Evolutionary conservation across 2,888 invertebrate genomes (phyloP), one percentile per base, ranked within the genome.

Genomic region (Habroteleia sp.): DNA sequence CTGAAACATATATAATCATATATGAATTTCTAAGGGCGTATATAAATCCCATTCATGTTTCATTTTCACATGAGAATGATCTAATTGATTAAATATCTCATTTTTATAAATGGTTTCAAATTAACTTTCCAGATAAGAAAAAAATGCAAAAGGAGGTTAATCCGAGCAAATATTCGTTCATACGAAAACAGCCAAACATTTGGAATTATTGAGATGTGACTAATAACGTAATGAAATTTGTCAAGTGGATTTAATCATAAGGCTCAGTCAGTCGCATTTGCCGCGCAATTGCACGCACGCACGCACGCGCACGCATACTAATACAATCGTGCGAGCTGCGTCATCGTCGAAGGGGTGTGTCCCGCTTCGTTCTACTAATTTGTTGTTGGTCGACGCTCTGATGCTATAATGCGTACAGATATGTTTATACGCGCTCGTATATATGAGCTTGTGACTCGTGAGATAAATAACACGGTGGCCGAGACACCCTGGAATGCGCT

Each of bases 401-500:
- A 56, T 74, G 72, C 60, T 62, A 52, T 35, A 56, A 76, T 14
- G 58, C 33, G 11, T 41, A 41, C 27, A 7, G 46, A 60, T 46
- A 46, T 46, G 60, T 60, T 60, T 46, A 37, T 46, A 46, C 14
- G 17, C 8, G 27, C 5, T 5, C 16, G 7, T 33, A 42, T 44
- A 48, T 11, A 31, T 11, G 2, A 5, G 14, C 7, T n/a, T 52
- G 20, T n/a, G 33, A 52, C 42, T 37, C 52, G 37, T 27, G 1
- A 62, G 60, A 76, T 74, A 77, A 81, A 77, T 77, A 63, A 41
- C 66, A 33, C 50, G 16, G 76, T 41, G 68, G 74, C 58, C 69
- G 52, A 68, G 75, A 72, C 69, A 75, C 72, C 58, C 60, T 56
- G 78, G 76, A 79, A 81, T 79, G 77, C 58, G 68, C 60, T 74